phyloP scores from a whole-genome alignment of 2,113 vertebrate genomes.

The Heteronetta atricapilla region DNA sequence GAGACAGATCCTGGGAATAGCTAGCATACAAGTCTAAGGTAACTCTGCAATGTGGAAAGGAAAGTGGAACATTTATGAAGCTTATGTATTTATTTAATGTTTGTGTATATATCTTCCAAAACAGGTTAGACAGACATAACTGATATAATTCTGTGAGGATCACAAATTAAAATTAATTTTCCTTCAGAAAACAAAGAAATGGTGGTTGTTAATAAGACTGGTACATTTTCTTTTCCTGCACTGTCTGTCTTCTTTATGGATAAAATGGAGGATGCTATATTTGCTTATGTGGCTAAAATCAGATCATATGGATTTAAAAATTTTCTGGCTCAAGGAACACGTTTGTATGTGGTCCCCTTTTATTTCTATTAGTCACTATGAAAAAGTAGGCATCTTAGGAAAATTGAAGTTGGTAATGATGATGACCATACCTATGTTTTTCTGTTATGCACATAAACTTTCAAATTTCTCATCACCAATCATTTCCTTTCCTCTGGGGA shows the following conservation, averaged over 20 bases:
- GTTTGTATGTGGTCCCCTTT: not conserved
- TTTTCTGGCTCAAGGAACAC: not conserved
- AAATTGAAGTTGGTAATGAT: not conserved
- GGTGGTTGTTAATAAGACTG: not conserved
- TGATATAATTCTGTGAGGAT: not conserved
- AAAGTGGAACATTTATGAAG: fast-evolving
- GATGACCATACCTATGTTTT: not conserved
- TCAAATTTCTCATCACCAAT: constrained; percentile 33
- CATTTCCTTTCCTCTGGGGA: constrained; percentile 9
- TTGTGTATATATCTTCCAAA: not conserved
- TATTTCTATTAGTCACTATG: not conserved
- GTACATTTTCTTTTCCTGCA: not conserved
- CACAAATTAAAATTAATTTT: not conserved
- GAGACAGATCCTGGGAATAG: not conserved
- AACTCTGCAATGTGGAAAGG: not conserved
- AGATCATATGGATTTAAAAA: not conserved
- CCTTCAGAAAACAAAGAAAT: not conserved
- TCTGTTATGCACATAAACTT: not conserved
- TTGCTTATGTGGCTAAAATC: not conserved
- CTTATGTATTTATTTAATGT: not conserved
- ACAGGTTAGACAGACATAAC: not conserved
- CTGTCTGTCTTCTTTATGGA: not conserved
- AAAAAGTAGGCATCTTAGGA: not conserved
- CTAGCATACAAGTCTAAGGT: not conserved
- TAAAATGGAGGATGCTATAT: not conserved